Percentiles rank a stretch among this genome's conserved stretches.
Conservation (phyloP, 1,140 invertebrate species). For the Mylabris phalerata region DNA sequence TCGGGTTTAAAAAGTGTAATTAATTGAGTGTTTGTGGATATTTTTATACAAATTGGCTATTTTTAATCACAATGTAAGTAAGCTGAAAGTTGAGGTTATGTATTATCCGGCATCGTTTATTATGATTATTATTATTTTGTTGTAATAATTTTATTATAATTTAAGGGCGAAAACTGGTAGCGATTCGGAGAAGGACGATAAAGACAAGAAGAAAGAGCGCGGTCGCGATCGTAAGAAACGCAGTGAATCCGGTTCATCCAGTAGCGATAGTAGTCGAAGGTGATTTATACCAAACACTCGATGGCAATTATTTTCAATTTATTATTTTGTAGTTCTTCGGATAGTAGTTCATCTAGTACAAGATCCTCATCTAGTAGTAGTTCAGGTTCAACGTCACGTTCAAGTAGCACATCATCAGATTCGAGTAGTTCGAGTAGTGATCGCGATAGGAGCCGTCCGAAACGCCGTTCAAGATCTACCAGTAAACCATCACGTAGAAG, state of each 20-base stretch:
- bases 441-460: slow-evolving; percentile 51
- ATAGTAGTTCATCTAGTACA: slow-evolving; percentile 60
- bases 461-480: slow-evolving; percentile 42
- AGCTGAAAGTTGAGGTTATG: background rate
- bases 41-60: no score
- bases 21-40: no score
- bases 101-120: background rate
- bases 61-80: slow-evolving; percentile 1
- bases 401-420: slow-evolving; percentile 59
- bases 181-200: slow-evolving; percentile 46
- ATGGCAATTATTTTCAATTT: slow-evolving; percentile 15
- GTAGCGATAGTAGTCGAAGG: slow-evolving; percentile 70
- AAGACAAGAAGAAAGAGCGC: slow-evolving; percentile 62
- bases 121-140: background rate
- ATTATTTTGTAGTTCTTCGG: slow-evolving; percentile 58
- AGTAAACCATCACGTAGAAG: slow-evolving; percentile 41
- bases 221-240: slow-evolving; percentile 57
- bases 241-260: slow-evolving; percentile 63
- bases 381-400: slow-evolving; percentile 67
- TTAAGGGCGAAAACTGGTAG: slow-evolving; percentile 34
- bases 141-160: background rate
- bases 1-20: no score
- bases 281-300: slow-evolving; percentile 33
- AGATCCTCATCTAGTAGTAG: slow-evolving; percentile 55
- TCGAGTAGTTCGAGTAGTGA: slow-evolving; percentile 51